Percentiles rank a stretch among this genome's conserved stretches.
phyloP scores from a whole-genome alignment of 2,888 invertebrate genomes.

The Tetropium fuscum region DNA sequence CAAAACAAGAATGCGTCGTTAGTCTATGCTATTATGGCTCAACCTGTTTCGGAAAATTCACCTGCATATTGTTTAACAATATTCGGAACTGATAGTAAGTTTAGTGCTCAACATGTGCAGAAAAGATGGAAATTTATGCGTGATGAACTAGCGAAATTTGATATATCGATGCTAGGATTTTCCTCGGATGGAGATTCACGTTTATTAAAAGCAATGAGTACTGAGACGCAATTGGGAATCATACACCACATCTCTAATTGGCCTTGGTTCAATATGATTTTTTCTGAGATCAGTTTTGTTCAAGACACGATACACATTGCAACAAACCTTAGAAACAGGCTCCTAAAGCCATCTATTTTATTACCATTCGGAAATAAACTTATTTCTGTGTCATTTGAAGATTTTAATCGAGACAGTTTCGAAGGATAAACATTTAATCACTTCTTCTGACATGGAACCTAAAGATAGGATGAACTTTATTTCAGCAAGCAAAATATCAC shows the following conservation, averaged over 20 bases:
- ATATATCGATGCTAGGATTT: not conserved
- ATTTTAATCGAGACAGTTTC: not conserved
- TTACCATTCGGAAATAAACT: constrained; percentile 21
- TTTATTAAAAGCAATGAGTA: not conserved
- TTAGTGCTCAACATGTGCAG: not conserved
- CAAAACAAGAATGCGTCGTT: no score
- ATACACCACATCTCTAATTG: not conserved
- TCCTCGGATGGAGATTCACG: not conserved
- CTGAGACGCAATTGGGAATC: not conserved
- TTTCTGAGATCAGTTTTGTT: not conserved
- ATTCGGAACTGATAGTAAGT: not conserved
- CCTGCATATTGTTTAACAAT: no score
- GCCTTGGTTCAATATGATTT: not conserved
- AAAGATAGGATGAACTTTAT: not conserved
- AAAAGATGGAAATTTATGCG: not conserved
- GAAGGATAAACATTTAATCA: constrained; percentile 30
- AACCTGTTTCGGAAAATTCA: no score
- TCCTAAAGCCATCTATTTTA: constrained; percentile 20
- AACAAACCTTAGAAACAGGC: constrained; percentile 28
- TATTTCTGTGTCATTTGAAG: constrained; percentile 11
- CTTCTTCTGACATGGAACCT: not conserved
- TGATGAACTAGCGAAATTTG: not conserved
- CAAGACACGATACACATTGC: constrained; percentile 30
- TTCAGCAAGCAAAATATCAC: not conserved
- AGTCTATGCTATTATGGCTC: no score